These are phyloP conservation scores for Nycticebus coucang DNA, from an alignment of 2,113 vertebrate species.

Conservation along the genomic window DNA sequence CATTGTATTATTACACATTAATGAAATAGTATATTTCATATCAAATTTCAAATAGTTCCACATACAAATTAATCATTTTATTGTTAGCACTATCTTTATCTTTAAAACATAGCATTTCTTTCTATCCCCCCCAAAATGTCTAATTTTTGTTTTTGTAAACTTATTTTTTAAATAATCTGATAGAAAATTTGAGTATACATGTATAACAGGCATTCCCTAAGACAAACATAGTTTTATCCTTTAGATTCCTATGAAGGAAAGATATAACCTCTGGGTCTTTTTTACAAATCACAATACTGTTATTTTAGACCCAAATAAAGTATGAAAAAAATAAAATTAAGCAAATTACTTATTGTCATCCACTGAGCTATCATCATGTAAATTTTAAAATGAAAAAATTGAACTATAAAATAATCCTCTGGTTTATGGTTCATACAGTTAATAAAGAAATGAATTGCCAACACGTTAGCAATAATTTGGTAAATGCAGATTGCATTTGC, in stretches of 20 bases:
- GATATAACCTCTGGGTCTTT: neutral
- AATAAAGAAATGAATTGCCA: neutral
- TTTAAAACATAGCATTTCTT: neutral
- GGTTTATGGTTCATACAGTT: neutral
- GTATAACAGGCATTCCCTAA: neutral
- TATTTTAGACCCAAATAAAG: neutral
- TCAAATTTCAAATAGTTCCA: neutral
- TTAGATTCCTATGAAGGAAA: neutral
- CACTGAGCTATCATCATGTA: neutral
- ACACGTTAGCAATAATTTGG: neutral
- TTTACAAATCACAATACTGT: neutral
- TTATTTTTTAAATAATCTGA: neutral
- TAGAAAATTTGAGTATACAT: neutral
- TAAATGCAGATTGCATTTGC: neutral
- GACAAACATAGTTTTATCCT: neutral
- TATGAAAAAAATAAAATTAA: neutral
- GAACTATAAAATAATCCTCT: neutral
- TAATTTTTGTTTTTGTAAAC: neutral
- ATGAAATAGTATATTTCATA: neutral
- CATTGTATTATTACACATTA: neutral
- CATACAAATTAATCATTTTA: neutral
- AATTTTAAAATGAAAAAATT: constrained; percentile 11
- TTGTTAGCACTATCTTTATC: neutral
- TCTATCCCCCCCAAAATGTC: neutral
- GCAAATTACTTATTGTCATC: neutral